These are phyloP conservation scores for Tauraco erythrolophus DNA, from an alignment of 2,113 vertebrate species.

Conservation along the genomic window DNA sequence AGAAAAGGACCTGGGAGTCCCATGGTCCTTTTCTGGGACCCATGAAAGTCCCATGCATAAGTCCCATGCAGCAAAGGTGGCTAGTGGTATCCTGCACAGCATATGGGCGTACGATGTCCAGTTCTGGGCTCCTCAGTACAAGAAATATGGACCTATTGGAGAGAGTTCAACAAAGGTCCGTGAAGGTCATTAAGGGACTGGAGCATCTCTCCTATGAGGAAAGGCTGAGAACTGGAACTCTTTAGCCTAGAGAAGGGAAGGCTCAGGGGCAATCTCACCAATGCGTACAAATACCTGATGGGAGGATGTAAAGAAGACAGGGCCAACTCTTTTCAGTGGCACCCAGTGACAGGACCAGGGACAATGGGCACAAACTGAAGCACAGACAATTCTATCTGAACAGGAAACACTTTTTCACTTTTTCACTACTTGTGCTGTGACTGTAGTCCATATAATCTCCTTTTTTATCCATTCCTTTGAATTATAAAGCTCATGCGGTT, in stretches of 20 bases:
- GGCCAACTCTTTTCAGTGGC: not conserved
- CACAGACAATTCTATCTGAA: not conserved
- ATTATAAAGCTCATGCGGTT: not conserved
- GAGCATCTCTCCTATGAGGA: rapidly evolving
- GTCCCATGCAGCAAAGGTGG: rapidly evolving
- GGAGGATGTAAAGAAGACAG: not conserved
- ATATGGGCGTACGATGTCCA: no score
- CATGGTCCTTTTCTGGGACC: no score
- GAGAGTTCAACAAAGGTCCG: not conserved
- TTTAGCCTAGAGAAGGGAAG: not conserved
- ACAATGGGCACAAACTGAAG: not conserved
- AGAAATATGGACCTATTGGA: not conserved
- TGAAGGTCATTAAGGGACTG: not conserved
- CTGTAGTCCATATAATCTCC: not conserved
- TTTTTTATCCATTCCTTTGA: not conserved
- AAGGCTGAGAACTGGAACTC: not conserved
- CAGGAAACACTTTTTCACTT: not conserved
- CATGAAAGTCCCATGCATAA: no score
- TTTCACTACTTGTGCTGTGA: not conserved
- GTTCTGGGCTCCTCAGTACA: not conserved
- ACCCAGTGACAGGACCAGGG: not conserved
- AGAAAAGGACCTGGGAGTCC: not conserved
- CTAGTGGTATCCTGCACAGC: no score
- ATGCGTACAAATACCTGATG: not conserved
- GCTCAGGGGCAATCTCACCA: not conserved